Evolutionary conservation across 2,888 invertebrate species (phyloP).

Genomic region (Zelleria hepariella): DNA sequence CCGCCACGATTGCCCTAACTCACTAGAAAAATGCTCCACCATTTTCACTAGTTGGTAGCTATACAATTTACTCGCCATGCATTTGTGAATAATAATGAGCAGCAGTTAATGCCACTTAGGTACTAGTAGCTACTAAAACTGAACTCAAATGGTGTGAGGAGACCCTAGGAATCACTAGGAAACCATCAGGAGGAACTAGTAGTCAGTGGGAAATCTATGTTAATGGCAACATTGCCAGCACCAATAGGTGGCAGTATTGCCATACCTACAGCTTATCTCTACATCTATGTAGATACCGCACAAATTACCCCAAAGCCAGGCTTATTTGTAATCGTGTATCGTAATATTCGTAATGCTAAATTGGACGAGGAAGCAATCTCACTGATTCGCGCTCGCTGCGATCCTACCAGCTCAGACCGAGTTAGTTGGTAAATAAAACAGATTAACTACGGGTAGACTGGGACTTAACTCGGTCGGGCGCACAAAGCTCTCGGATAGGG

Average conservation of each 20-base stretch:
- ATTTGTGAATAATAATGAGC: too few species aligned
- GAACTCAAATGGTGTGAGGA: too few species aligned
- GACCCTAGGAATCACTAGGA: too few species aligned
- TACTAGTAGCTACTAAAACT: too few species aligned
- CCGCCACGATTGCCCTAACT: slow-evolving; percentile 52
- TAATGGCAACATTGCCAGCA: too few species aligned
- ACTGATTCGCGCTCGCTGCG: slow-evolving; percentile 20
- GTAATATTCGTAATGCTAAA: slow-evolving; percentile 36
- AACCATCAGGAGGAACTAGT: too few species aligned
- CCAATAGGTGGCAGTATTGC: too few species aligned
- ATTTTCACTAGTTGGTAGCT: too few species aligned
- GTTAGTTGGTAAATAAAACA: slow-evolving; percentile 34
- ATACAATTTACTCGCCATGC: too few species aligned
- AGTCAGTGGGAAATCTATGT: too few species aligned
- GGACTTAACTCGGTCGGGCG: slow-evolving; percentile 38
- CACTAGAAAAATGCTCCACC: slow-evolving; percentile 60
- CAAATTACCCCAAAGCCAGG: slow-evolving; percentile 12
- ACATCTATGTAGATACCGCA: background rate
- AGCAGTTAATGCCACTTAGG: too few species aligned
- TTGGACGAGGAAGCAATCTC: slow-evolving; percentile 45
- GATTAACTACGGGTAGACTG: slow-evolving; percentile 43
- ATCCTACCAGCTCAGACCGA: slow-evolving; percentile 31
- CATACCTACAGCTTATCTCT: too few species aligned
- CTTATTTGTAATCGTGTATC: slow-evolving; percentile 39
- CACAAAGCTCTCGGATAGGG: slow-evolving; percentile 26